phyloP scores from a whole-genome alignment of 92 coral and sea anemone species.

The Metridium senile region DNA sequence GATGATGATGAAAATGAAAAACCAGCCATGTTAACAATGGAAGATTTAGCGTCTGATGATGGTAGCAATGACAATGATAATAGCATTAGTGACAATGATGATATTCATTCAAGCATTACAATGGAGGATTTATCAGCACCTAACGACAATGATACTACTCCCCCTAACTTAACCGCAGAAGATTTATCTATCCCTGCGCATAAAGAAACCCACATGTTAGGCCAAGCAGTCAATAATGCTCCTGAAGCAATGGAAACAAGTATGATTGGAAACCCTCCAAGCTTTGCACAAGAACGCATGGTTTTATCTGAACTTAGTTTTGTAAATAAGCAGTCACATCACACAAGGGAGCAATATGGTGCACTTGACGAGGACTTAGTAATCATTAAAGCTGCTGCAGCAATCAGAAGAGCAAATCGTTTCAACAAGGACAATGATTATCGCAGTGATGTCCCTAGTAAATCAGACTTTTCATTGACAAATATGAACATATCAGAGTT shows the following conservation, averaged over 20 bases:
- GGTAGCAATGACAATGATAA: conserved; percentile 21
- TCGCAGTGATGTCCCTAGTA: conserved; percentile 11
- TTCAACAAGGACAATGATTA: conserved; percentile 29
- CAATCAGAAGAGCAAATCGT: conserved; percentile 73
- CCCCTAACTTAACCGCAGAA: background rate
- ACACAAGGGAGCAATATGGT: background rate
- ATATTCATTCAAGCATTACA: conserved; percentile 22
- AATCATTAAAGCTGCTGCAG: conserved; percentile 70
- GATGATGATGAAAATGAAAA: conserved; percentile 57
- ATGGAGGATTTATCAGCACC: conserved; percentile 38
- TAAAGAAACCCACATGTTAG: background rate
- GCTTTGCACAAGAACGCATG: background rate
- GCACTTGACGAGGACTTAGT: conserved; percentile 70
- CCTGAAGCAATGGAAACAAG: conserved; percentile 38
- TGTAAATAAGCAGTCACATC: background rate
- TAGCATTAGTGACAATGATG: background rate
- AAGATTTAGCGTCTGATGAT: conserved; percentile 64
- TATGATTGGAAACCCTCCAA: background rate
- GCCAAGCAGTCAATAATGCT: background rate
- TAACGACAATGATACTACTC: conserved; percentile 9
- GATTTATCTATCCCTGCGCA: background rate
- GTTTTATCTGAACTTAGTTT: background rate
- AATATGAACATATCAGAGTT: conserved; percentile 47
- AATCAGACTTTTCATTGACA: conserved; percentile 12
- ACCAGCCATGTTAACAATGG: conserved; percentile 77